phyloP scores from a whole-genome alignment of 2,888 invertebrate genomes.

The Mimas tiliae region DNA sequence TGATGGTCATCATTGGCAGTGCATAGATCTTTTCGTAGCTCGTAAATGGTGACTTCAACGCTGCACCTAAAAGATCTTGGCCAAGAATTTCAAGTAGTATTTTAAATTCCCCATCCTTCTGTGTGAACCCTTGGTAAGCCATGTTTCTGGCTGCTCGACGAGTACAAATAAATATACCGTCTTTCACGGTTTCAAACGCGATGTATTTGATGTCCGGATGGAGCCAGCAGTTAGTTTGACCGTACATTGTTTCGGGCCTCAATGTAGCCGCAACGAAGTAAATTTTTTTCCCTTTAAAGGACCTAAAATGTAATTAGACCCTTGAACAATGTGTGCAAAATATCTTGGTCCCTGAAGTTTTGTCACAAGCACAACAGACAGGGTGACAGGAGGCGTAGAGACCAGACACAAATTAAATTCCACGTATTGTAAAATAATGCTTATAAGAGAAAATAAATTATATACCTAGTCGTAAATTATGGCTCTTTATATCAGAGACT shows the following conservation, averaged over 20 bases:
- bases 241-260: constrained; percentile 99
- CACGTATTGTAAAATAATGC: no score
- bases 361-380: no score
- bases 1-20: constrained; percentile 98
- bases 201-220: constrained; percentile 97
- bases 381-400: no score
- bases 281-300: constrained; percentile 84
- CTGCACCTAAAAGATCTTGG: constrained; percentile 91
- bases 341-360: no score
- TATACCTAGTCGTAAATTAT: no score
- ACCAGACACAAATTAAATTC: no score
- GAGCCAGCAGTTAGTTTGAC: constrained; percentile 99
- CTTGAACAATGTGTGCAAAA: no score
- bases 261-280: constrained; percentile 98
- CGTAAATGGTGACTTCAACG: constrained; percentile 93
- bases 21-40: constrained; percentile 93
- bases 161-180: constrained; percentile 95
- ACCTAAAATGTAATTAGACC: constrained; percentile 56
- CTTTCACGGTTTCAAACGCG: constrained; percentile 89
- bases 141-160: constrained; percentile 96
- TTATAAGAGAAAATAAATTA: no score
- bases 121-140: constrained; percentile 96
- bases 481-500: no score
- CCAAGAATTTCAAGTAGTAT: constrained; percentile 89
- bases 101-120: constrained; percentile 90